Conservation (phyloP, 2,888 invertebrate genomes). For the Drosophila prolongata region DNA sequence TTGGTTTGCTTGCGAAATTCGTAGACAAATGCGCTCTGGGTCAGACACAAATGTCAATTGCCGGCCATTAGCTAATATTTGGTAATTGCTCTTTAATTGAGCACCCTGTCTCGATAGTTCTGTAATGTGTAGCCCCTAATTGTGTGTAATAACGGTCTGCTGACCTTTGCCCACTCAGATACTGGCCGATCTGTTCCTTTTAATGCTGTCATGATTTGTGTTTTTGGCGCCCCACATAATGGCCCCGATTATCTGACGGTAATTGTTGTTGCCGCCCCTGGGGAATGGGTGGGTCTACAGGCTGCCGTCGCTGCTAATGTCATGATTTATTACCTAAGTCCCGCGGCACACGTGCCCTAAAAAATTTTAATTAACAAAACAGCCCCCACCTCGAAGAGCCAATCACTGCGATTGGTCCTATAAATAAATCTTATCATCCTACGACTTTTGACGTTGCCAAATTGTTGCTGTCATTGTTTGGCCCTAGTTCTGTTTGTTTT, state of each 20-base stretch:
- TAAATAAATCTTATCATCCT: slow-evolving; percentile 69
- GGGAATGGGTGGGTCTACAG: slow-evolving; percentile 16
- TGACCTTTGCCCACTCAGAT: slow-evolving; percentile 53
- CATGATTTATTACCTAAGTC: slow-evolving; percentile 66
- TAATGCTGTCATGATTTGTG: slow-evolving; percentile 60
- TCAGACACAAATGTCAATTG: slow-evolving; percentile 59
- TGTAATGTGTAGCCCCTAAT: not conserved
- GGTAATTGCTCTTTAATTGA: slow-evolving; percentile 70
- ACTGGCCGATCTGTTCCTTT: slow-evolving; percentile 19
- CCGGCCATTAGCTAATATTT: slow-evolving; percentile 58
- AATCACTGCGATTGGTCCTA: slow-evolving; percentile 47
- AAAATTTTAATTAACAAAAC: slow-evolving; percentile 72
- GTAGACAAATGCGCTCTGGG: slow-evolving; percentile 53
- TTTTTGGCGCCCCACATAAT: slow-evolving; percentile 53
- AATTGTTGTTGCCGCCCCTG: slow-evolving; percentile 25
- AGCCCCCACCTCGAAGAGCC: slow-evolving; percentile 19
- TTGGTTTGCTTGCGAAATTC: slow-evolving; percentile 56
- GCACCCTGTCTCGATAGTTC: slow-evolving; percentile 21
- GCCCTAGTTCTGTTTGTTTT: slow-evolving; percentile 70
- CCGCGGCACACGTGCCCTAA: slow-evolving; percentile 53
- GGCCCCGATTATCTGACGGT: slow-evolving; percentile 56
- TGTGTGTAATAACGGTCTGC: slow-evolving; percentile 42
- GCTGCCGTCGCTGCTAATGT: slow-evolving; percentile 60
- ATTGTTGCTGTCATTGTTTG: slow-evolving; percentile 51
- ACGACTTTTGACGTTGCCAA: slow-evolving; percentile 54